Conservation (phyloP, 2,113 vertebrate species). For the Xenopus tropicalis region UCB_Xtro_10.0 CM004447.2:32582001-32582500, state of each 20-base stretch:
- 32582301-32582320: not conserved
- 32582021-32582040: not conserved
- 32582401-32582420: not conserved
- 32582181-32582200: not conserved
- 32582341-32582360: conserved; percentile 39
- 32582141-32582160: not conserved
- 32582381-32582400: not conserved
- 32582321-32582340: not conserved
- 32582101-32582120: not conserved
- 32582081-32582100: not conserved
- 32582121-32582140: not conserved
- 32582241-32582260: not conserved
- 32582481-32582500: not conserved
- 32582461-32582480: not conserved
- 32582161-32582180: conserved; percentile 5
- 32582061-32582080: not conserved
- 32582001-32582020: not conserved
- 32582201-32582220: conserved; percentile 54
- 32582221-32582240: conserved; percentile 59
- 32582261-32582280: conserved; percentile 2
- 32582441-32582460: not conserved
- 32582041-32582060: not conserved
- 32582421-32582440: not conserved
- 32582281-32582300: conserved; percentile 1
- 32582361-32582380: conserved; percentile 9